Percentiles rank a stretch among this genome's conserved stretches.
These are phyloP conservation scores for Temnothorax unifasciatus DNA, from an alignment of 2,888 invertebrate genomes.

Conservation along the genomic window DNA sequence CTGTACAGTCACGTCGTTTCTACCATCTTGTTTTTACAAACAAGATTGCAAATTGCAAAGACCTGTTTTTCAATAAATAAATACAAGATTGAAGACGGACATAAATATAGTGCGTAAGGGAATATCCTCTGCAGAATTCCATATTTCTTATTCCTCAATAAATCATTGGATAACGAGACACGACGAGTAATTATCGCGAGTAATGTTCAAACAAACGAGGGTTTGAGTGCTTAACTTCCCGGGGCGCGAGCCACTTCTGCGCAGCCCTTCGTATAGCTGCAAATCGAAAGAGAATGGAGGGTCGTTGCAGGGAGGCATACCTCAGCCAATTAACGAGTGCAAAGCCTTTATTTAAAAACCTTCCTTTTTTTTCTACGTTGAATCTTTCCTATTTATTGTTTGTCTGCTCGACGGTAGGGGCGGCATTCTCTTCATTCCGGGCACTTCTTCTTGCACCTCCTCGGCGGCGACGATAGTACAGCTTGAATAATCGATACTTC, in stretches of 20 bases:
- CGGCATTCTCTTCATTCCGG: slow-evolving; percentile 20
- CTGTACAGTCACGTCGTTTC: neutral
- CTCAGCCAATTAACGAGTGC: slow-evolving; percentile 46
- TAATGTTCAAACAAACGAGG: slow-evolving; percentile 35
- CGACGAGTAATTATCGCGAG: slow-evolving; percentile 48
- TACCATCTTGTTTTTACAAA: neutral
- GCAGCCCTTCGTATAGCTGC: slow-evolving; percentile 35
- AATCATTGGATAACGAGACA: slow-evolving; percentile 28
- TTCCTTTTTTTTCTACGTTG: neutral
- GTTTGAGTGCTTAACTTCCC: slow-evolving; percentile 47
- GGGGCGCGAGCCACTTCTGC: slow-evolving; percentile 38
- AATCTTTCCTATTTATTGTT: slow-evolving; percentile 20
- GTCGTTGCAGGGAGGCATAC: slow-evolving; percentile 12
- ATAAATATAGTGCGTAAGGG: neutral
- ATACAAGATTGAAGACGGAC: neutral
- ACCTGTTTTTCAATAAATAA: neutral
- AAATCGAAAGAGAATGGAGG: slow-evolving; percentile 37
- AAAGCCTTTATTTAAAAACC: slow-evolving; percentile 20
- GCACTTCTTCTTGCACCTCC: slow-evolving; percentile 35
- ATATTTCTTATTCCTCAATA: neutral
- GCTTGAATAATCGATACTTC: slow-evolving; percentile 57
- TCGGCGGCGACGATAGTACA: slow-evolving; percentile 43
- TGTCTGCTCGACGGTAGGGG: neutral
- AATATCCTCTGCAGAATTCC: neutral
- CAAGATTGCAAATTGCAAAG: neutral